Conservation (phyloP, 2,888 invertebrate species). For the Colletes collaris region DNA sequence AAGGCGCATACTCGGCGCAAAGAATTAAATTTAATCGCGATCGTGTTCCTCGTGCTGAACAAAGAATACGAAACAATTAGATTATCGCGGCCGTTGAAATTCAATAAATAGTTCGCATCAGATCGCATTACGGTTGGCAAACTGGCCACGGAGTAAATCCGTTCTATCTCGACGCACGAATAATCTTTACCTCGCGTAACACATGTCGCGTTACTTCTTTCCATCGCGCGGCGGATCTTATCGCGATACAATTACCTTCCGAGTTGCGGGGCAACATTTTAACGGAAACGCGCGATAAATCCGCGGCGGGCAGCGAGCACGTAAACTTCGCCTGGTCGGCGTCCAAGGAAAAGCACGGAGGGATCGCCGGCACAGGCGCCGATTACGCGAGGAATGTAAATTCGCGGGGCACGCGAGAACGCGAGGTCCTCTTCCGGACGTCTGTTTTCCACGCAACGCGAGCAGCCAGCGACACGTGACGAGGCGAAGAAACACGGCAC, state of each 20-base stretch:
- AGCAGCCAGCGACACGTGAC: conserved; percentile 20
- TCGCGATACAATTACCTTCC: conserved; percentile 28
- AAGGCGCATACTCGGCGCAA: no score
- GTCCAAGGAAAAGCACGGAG: background rate
- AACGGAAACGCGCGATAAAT: conserved; percentile 26
- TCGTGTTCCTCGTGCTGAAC: no score
- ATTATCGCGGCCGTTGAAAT: no score
- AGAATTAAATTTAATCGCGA: no score
- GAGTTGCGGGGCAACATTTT: conserved; percentile 8
- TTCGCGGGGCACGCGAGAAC: conserved; percentile 28
- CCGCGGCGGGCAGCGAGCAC: background rate
- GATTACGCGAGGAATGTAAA: conserved; percentile 51
- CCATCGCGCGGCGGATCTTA: background rate
- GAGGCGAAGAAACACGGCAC: background rate
- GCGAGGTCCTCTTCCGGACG: background rate
- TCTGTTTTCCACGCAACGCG: background rate
- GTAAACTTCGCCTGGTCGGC: background rate
- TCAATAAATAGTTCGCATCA: no score
- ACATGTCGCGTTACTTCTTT: conserved; percentile 1
- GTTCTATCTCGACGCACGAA: background rate
- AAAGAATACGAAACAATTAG: no score
- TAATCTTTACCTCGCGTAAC: background rate
- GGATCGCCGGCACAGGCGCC: conserved; percentile 13
- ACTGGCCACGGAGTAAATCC: background rate
- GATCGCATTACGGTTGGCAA: no score